These are phyloP conservation scores for Lysandra bellargus DNA, from an alignment of 2,888 invertebrate genomes.

Conservation along the genomic window DNA sequence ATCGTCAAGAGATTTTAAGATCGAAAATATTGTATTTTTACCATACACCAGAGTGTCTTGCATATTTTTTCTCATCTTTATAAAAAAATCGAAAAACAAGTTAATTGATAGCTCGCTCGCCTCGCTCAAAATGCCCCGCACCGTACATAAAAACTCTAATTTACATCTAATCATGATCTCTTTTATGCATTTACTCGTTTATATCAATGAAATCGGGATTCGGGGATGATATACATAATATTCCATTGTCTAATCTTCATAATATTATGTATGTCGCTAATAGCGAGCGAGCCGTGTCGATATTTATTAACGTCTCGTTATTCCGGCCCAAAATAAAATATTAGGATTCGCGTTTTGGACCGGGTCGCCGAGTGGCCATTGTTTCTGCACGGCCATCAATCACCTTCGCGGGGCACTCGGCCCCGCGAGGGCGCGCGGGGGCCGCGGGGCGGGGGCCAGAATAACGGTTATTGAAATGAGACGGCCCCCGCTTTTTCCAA, in stretches of 20 bases:
- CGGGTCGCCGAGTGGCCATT: conserved; percentile 71
- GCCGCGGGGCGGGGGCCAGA: conserved; percentile 50
- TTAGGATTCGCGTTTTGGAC: conserved; percentile 75
- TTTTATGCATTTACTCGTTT: neutral
- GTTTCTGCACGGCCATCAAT: conserved; percentile 77
- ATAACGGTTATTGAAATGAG: conserved; percentile 81
- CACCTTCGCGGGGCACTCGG: conserved; percentile 57
- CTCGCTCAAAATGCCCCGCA: neutral
- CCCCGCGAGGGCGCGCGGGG: conserved; percentile 42
- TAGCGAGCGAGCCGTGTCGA: conserved; percentile 49
- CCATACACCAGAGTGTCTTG: too few species aligned
- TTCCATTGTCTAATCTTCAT: conserved; percentile 27
- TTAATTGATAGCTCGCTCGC: neutral
- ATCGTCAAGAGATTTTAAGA: too few species aligned
- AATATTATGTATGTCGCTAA: conserved; percentile 11
- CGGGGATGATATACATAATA: neutral
- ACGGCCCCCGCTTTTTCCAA: conserved; percentile 76
- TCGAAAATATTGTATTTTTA: too few species aligned
- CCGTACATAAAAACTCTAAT: conserved; percentile 14
- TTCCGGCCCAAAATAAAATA: conserved; percentile 74
- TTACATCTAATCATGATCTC: neutral
- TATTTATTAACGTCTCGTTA: conserved; percentile 73
- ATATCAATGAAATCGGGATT: neutral
- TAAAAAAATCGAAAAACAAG: too few species aligned
- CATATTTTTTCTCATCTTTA: too few species aligned